phyloP scores from a whole-genome alignment of 2,113 vertebrate species.

The Gymnogyps californianus region DNA sequence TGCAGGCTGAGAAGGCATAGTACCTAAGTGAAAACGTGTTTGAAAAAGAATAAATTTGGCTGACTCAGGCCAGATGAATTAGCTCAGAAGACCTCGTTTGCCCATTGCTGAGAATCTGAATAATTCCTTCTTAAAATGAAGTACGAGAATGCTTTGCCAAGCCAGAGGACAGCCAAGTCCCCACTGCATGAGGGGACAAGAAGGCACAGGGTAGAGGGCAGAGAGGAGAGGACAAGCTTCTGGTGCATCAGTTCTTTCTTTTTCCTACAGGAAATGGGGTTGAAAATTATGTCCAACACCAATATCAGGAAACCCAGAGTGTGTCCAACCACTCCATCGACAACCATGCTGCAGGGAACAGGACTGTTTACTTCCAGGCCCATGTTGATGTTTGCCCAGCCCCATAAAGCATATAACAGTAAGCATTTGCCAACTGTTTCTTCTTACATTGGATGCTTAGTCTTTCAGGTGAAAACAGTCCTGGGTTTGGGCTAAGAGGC shows the following conservation, averaged over 20 bases:
- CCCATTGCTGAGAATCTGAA: background rate
- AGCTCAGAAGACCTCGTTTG: background rate
- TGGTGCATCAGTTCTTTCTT: background rate
- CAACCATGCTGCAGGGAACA: background rate
- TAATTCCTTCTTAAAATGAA: background rate
- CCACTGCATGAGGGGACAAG: background rate
- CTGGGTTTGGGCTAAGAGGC: background rate
- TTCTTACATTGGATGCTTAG: background rate
- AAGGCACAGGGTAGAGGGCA: background rate
- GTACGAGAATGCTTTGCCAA: background rate
- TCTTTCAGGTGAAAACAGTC: background rate
- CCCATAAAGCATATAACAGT: background rate
- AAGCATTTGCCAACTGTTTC: background rate
- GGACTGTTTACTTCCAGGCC: background rate
- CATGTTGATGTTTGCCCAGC: background rate
- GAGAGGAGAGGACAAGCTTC: background rate
- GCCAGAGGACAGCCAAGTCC: background rate
- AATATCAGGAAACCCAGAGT: conserved; percentile 58
- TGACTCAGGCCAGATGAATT: background rate
- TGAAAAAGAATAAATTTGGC: background rate
- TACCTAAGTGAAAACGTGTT: background rate
- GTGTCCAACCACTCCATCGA: background rate
- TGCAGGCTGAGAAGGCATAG: background rate
- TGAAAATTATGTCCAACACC: conserved; percentile 67
- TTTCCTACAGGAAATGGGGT: conserved; percentile 47